Evolutionary conservation across 2,888 invertebrate genomes (phyloP), one percentile per base, ranked within the genome.

Genomic region (Drosophila melanocephala): DNA sequence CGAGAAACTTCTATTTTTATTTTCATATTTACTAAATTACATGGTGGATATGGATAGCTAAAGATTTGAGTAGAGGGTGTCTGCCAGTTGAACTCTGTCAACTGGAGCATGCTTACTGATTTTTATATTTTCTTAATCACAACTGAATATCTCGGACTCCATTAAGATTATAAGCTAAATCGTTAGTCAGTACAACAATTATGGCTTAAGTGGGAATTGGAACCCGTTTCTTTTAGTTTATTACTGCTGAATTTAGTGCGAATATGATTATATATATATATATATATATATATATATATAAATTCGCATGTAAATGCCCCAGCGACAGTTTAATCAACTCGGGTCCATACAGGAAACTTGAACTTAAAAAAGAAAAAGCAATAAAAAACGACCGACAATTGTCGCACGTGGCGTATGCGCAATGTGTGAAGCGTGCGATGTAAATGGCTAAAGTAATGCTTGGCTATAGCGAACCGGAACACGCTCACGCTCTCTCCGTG

Each of bases 351-450:
- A 22, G 60, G 28, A 28, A 53, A 42, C 30, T 32, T 32, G n/a
- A 28, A 39, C 22, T 44, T n/a, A 4, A 19, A 35, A 14, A 35
- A 35, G 2, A 10, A n/a, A 44, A 22, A 12, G 3, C 0, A 3
- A 6, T 5, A 5, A 44, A 12, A 44, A 44, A n/a, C 47, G 26
- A 57, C 37, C 42, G 14, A 35, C 33, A 56, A 59, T 37, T 28
- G 70, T 30, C 39, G 42, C 64, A 75, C 55, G 55, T 64, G 75
- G 58, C 72, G 78, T 78, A 79, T 80, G 76, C 76, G 75, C 62
- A 65, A 71, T 75, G 14, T 61, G 47, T 59, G 52, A 73, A 56
- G 59, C 60, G 51, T 73, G 58, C 39, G 50, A 53, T 62, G 57
- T 22, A 53, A 44, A 68, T 19, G 35, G 42, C 26, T 50, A 47